phyloP scores from a whole-genome alignment of 2,113 vertebrate species.

The Micromys minutus region DNA sequence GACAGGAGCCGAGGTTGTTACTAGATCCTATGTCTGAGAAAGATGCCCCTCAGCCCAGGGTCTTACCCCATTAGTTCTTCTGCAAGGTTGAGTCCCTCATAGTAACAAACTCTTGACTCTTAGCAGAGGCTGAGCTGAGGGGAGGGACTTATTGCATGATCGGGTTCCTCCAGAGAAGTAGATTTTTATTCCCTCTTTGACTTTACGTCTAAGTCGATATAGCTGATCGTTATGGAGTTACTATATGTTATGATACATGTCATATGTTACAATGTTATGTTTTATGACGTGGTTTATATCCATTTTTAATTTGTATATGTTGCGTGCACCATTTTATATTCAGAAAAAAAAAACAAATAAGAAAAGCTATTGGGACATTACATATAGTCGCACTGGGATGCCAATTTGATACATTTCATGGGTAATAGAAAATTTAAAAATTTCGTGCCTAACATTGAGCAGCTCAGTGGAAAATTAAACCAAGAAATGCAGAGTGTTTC shows the following conservation, averaged over 20 bases:
- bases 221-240: background rate
- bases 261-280: background rate
- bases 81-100: background rate
- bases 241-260: background rate
- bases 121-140: background rate
- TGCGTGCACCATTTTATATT: background rate
- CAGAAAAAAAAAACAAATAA: background rate
- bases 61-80: background rate
- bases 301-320: background rate
- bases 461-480: background rate
- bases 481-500: background rate
- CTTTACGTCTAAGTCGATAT: background rate
- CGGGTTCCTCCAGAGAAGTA: background rate
- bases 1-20: background rate
- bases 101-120: too few relatives aligned
- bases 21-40: background rate
- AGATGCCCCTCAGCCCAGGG: background rate
- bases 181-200: background rate
- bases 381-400: background rate
- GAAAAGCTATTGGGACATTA: background rate
- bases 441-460: background rate
- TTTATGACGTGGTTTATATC: background rate
- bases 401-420: background rate
- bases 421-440: background rate
- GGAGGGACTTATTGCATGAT: too few relatives aligned